phyloP scores from a whole-genome alignment of 1,140 invertebrate species.

The Zaprionus ornatus region DNA sequence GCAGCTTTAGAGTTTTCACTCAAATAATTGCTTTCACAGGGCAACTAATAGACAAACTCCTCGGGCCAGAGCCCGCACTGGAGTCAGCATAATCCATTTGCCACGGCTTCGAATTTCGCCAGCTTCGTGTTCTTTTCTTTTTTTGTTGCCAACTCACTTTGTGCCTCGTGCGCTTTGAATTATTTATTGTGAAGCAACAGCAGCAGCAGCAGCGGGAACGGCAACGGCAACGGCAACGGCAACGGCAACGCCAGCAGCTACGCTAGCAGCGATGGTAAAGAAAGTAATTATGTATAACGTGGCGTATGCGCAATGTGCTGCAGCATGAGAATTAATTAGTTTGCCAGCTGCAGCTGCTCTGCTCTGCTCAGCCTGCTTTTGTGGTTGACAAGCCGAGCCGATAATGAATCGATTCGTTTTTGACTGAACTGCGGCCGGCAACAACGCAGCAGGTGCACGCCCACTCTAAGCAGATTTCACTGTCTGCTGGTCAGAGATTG shows the following conservation, averaged over 20 bases:
- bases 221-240: not conserved
- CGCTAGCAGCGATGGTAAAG: not conserved
- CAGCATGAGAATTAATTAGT: conserved; percentile 70
- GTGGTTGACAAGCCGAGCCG: conserved; percentile 49
- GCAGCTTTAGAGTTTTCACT: conserved; percentile 54
- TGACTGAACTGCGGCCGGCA: not conserved
- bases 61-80: not conserved
- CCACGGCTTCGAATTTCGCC: conserved; percentile 6
- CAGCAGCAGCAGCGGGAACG: too few species aligned
- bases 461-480: conserved; percentile 61
- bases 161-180: conserved; percentile 60
- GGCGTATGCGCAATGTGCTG: conserved; percentile 68
- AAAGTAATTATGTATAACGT: conserved; percentile 70
- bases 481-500: conserved; percentile 57
- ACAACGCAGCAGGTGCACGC: conserved; percentile 36
- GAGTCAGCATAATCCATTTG: conserved; percentile 4
- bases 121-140: not conserved
- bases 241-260: not conserved
- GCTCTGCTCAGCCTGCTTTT: conserved; percentile 12
- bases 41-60: conserved; percentile 52
- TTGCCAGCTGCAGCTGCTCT: conserved; percentile 37
- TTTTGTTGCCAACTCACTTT: conserved; percentile 7
- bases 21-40: conserved; percentile 67
- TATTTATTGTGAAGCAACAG: conserved; percentile 53
- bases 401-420: conserved; percentile 52